Base-by-base conservation (phyloP, 1,140 invertebrate genomes). In the Bombyx mori region DNA sequence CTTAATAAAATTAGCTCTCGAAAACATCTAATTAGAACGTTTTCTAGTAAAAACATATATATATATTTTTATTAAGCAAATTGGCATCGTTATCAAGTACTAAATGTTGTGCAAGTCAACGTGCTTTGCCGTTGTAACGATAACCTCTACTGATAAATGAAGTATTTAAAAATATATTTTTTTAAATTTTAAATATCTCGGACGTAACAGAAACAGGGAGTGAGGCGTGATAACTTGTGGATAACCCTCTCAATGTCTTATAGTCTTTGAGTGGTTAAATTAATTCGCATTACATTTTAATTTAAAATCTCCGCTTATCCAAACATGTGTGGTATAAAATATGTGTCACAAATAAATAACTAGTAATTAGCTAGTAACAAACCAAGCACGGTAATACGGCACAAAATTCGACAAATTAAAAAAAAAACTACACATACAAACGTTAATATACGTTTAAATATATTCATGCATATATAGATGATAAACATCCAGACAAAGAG, bases 51-150 rank as follows among this genome's bases (percentile, higher is more conserved):
- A 48, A 54, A n/a, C n/a, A 52, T 60, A 50, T 26, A 50, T 18
- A n/a, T 47, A 3, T 47, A 3, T 47, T 9, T 18, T 43, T 65
- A 53, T 60, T 63, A 62, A 64, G 63, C 55, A 63, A 71, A 66
- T 69, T 69, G 61, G 56, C 68, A 56, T 47, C n/a, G 60, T 71
- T 71, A 71, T 71, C 66, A 56, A 52, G 54, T 43, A 54, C 56
- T 58, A 61, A 64, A 55, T 63, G 61, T 71, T 71, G 69, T 66
- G 69, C 64, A 71, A 71, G 66, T 56, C 61, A 58, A 58, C 62
- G 61, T 42, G 46, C 50, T 50, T 45, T 57, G 57, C 62, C 66
- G 69, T 71, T 66, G 46, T 9, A 8, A 18, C 44, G 64, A 66
- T 68, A 69, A 65, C 58, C 54, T 44, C 2, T 42, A 54, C 52